Base-by-base conservation (phyloP, 2,888 invertebrate species). In the Pimpla rufipes region DNA sequence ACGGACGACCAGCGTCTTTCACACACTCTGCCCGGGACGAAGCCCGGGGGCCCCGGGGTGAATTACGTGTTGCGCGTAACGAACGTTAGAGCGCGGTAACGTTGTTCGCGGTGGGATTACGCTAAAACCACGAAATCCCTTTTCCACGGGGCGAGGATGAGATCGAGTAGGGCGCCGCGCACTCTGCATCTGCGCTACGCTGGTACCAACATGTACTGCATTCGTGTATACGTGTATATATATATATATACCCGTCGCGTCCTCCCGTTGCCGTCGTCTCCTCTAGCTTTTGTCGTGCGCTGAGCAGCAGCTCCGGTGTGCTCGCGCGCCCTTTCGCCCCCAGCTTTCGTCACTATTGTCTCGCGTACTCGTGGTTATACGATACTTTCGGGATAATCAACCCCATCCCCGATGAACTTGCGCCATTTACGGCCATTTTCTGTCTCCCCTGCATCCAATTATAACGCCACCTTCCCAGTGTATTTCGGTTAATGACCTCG, bases 61-160 rank as follows among this genome's bases (percentile, higher is more conserved):
- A 90, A 90, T 90, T 89, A 89, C 90, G 89, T 87, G 89, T 89
- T 90, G 88, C 89, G 86, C 85, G 88, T 85, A 88, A 89, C 87
- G 87, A 89, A 88, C 88, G 87, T 88, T 88, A 85, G 86, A 88
- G 85, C 88, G 84, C 55, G 68, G 86, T 84, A 89, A 89, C 89
- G 88, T 90, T 90, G 90, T 90, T 90, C 90, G 87, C 88, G 86
- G 81, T 83, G 85, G 89, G 89, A 90, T 90, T 89, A 89, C 86
- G 88, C 70, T 89, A 87, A 90, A 90, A 89, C 90, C 90, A 79
- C 87, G 80, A 83, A 86, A 88, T 87, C 85, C 87, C 85, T 85
- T 79, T 85, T 87, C 87, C 87, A 85, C 67, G 82, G 75, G 77
- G 29, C 75, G 79, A 81, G 79, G 79, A 84, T 77, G 85, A 85